These are phyloP conservation scores for Brachyistius frenatus DNA, from an alignment of 2,113 vertebrate species.

Conservation along the genomic window DNA sequence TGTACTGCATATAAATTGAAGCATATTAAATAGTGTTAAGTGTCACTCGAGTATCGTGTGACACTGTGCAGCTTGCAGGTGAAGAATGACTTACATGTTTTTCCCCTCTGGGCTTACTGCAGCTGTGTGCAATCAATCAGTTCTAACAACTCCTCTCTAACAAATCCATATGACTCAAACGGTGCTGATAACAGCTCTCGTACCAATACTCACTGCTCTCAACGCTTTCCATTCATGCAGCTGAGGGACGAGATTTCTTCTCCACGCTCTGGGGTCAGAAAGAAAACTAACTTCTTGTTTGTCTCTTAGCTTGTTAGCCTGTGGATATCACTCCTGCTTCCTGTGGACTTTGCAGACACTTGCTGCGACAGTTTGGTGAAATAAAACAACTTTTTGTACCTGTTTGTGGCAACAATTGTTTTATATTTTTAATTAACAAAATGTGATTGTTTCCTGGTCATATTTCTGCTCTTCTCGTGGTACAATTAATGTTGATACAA, in stretches of 20 bases:
- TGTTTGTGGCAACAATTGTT: too few species aligned
- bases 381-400: background rate
- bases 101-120: constrained; percentile 5
- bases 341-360: background rate
- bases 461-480: too few species aligned
- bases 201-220: too few species aligned
- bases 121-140: constrained; percentile 8
- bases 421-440: too few species aligned
- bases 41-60: background rate
- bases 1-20: background rate
- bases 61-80: constrained; percentile 4
- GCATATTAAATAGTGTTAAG: background rate
- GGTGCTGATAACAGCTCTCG: too few species aligned
- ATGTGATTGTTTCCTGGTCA: too few species aligned
- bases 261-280: background rate
- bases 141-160: background rate
- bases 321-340: background rate
- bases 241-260: too few species aligned
- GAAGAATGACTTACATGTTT: background rate
- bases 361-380: background rate
- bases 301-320: background rate
- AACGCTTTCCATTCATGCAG: background rate
- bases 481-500: too few species aligned
- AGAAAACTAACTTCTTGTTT: background rate
- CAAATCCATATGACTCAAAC: too few species aligned